Evolutionary conservation across 2,888 invertebrate species (phyloP).

Genomic region (Theretra japonica): DNA sequence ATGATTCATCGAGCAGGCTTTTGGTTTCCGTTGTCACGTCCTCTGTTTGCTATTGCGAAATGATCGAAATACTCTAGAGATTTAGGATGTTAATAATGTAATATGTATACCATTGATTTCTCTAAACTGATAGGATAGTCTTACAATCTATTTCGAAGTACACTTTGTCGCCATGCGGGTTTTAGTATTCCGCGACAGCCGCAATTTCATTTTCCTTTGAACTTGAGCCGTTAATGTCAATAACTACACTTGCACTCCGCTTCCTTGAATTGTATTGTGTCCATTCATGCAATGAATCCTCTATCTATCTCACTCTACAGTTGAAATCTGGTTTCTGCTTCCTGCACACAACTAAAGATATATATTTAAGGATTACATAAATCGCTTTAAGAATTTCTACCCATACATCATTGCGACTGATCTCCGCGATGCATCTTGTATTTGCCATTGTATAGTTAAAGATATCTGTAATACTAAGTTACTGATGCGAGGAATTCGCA

Average conservation of each 20-base stretch:
- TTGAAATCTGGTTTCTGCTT: constrained; percentile 43
- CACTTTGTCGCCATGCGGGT: not conserved
- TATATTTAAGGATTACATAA: constrained; percentile 18
- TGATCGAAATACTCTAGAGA: not conserved
- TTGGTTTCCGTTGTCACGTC: constrained; percentile 25
- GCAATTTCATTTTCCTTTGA: constrained; percentile 33
- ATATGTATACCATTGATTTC: not conserved
- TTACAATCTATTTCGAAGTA: not conserved
- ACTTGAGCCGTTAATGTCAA: constrained; percentile 24
- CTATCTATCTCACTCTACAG: constrained; percentile 37
- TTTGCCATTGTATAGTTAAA: constrained; percentile 1
- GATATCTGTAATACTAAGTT: not conserved
- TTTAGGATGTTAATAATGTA: not conserved
- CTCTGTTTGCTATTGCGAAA: not conserved
- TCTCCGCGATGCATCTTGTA: constrained; percentile 25
- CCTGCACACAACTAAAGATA: constrained; percentile 37
- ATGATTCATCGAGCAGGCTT: constrained; percentile 47
- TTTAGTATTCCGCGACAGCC: constrained; percentile 1
- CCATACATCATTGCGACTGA: constrained; percentile 35
- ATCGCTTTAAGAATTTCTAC: constrained; percentile 13
- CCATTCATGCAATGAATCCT: constrained; percentile 40
- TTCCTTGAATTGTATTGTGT: constrained; percentile 39
- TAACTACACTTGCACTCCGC: constrained; percentile 8
- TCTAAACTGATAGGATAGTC: no score
- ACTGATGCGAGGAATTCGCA: not conserved